Evolutionary conservation across 2,888 invertebrate species (phyloP).

Genomic region (Trissonchulus latispiculum): DNA sequence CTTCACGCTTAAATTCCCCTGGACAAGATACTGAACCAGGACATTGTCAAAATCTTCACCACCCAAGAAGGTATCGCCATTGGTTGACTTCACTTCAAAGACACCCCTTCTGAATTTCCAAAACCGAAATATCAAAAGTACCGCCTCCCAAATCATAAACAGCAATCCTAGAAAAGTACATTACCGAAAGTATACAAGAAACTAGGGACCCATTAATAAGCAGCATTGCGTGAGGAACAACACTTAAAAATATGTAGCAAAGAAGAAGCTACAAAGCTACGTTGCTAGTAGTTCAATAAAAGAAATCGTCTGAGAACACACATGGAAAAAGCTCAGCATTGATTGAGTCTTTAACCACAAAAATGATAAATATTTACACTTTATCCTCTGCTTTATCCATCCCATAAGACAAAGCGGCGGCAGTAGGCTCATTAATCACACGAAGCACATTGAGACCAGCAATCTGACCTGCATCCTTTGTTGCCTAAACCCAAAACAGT

Average conservation of each 20-base stretch:
- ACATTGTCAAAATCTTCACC: slow-evolving; percentile 98
- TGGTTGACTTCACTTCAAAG: slow-evolving; percentile 99
- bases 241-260: too few relatives aligned
- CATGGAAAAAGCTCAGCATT: too few relatives aligned
- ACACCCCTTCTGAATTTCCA: slow-evolving; percentile 99
- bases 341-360: background rate
- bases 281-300: too few relatives aligned
- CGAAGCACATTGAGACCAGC: slow-evolving; percentile 88
- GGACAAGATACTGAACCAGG: slow-evolving; percentile 77
- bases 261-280: too few relatives aligned
- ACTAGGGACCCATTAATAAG: too few relatives aligned
- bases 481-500: slow-evolving; percentile 61
- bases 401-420: slow-evolving; percentile 94
- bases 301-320: too few relatives aligned
- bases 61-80: slow-evolving; percentile 94
- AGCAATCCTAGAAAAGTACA: slow-evolving; percentile 77
- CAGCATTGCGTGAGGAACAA: too few relatives aligned
- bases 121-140: slow-evolving; percentile 96
- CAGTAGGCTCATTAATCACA: slow-evolving; percentile 97
- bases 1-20: slow-evolving; percentile 89
- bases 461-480: slow-evolving; percentile 97
- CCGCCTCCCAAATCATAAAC: slow-evolving; percentile 99
- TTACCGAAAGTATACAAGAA: too few relatives aligned
- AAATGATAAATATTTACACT: slow-evolving; percentile 46
- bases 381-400: slow-evolving; percentile 77